These are phyloP conservation scores for Sebastes schlegelii DNA, from an alignment of 2,113 vertebrate species.

Conservation along the genomic window DNA sequence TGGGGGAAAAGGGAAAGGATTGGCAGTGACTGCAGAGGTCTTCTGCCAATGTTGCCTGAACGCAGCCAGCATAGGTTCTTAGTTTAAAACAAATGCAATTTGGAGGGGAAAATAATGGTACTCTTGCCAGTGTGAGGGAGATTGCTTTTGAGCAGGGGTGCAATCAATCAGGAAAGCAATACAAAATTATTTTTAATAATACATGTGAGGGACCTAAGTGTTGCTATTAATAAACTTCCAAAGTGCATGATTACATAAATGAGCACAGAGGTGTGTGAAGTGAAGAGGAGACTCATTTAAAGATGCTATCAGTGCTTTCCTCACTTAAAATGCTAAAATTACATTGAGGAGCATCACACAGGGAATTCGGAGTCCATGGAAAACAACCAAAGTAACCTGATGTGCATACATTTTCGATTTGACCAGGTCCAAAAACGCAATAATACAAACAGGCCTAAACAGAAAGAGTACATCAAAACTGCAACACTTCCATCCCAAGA, in stretches of 20 bases:
- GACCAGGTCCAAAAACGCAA: not conserved
- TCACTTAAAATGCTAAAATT: not conserved
- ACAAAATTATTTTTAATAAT: slow-evolving; percentile 35
- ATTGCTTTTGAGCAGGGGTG: slow-evolving; percentile 27
- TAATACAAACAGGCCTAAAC: not conserved
- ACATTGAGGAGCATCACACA: not conserved
- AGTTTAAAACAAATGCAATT: slow-evolving; percentile 64
- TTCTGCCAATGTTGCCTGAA: slow-evolving; percentile 57
- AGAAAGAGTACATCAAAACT: not conserved
- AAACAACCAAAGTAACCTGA: not conserved
- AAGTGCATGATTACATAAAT: slow-evolving; percentile 31
- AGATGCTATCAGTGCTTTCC: not conserved
- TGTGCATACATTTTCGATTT: not conserved
- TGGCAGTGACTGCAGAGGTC: slow-evolving; percentile 64
- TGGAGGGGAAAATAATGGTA: slow-evolving; percentile 50
- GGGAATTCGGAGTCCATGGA: not conserved
- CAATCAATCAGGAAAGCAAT: slow-evolving; percentile 28
- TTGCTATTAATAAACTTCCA: slow-evolving; percentile 36
- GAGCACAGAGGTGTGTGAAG: slow-evolving; percentile 9
- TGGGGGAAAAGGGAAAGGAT: slow-evolving; percentile 42
- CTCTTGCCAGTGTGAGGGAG: not conserved
- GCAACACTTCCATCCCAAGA: not conserved
- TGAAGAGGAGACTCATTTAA: slow-evolving; percentile 16
- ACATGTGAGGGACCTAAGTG: slow-evolving; percentile 21
- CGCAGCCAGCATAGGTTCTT: slow-evolving; percentile 50